Conservation (phyloP, 2,113 vertebrate genomes). For the Petroica traversi region DNA sequence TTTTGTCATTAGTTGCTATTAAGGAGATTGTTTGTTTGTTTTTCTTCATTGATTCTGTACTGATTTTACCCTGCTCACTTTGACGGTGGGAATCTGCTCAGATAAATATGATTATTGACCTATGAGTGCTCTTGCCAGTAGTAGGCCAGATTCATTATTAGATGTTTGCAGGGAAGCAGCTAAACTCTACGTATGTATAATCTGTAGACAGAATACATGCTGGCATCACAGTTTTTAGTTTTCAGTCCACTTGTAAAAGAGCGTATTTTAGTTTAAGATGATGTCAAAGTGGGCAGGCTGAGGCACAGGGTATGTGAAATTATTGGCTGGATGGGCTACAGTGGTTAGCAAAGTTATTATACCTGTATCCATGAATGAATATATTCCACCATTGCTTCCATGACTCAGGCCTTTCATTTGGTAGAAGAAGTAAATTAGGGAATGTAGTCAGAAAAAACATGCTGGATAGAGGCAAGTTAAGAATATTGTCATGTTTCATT, state of each 20-base stretch:
- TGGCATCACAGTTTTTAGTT: neutral
- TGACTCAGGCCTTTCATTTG: neutral
- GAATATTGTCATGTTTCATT: neutral
- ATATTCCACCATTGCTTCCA: neutral
- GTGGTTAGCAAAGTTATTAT: neutral
- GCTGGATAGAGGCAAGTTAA: neutral
- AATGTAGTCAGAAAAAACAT: neutral
- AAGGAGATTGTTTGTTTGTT: neutral
- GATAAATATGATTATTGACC: neutral
- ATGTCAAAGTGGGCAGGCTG: neutral
- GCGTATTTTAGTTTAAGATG: neutral
- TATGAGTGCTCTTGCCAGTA: neutral
- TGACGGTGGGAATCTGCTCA: neutral
- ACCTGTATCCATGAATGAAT: neutral
- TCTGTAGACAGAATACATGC: neutral
- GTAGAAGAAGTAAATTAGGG: neutral
- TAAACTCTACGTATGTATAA: neutral
- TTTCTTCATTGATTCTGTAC: neutral
- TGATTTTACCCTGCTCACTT: neutral
- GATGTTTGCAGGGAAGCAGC: neutral
- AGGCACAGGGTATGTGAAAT: neutral
- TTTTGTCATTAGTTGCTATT: neutral
- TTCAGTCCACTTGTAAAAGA: neutral
- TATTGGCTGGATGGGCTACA: neutral
- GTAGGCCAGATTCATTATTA: neutral